Conservation (phyloP, 2,888 invertebrate species). For the Chydorus sphaericus region DNA sequence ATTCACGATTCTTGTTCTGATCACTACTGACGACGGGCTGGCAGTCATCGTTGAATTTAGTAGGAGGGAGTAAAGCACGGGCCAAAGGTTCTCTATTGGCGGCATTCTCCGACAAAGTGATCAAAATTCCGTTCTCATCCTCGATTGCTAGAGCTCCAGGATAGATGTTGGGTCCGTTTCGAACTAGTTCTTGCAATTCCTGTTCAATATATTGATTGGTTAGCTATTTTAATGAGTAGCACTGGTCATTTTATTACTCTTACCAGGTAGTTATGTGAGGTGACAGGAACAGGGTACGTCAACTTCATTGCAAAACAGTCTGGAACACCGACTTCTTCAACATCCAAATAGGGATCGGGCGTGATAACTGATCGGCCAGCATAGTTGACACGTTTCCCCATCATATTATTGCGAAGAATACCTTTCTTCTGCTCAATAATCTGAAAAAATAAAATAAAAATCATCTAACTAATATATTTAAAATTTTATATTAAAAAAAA, state of each 20-base stretch:
- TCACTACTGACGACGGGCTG: neutral
- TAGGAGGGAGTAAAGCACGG: conserved; percentile 55
- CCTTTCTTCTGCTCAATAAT: conserved; percentile 90
- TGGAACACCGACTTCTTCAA: conserved; percentile 93
- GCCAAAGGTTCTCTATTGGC: conserved; percentile 62
- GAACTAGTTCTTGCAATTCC: conserved; percentile 67
- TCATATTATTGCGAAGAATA: conserved; percentile 93
- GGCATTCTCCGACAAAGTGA: conserved; percentile 48
- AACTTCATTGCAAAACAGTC: conserved; percentile 82
- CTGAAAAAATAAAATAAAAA: too few relatives aligned
- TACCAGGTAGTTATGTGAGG: conserved; percentile 39
- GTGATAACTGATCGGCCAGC: conserved; percentile 96
- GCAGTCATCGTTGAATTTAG: conserved; percentile 21
- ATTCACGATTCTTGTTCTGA: neutral
- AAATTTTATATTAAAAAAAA: too few relatives aligned
- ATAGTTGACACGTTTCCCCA: conserved; percentile 98
- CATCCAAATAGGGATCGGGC: conserved; percentile 91
- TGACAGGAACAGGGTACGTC: conserved; percentile 87
- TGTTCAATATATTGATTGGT: too few relatives aligned
- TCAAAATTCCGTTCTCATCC: conserved; percentile 57
- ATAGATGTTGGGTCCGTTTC: conserved; percentile 80
- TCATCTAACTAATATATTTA: too few relatives aligned
- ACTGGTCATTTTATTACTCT: too few relatives aligned
- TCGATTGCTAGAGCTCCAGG: conserved; percentile 79
- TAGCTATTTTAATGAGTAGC: too few relatives aligned